A percentile compares a stretch with the other conserved stretches of the same genome.
Conservation (phyloP, 2,113 vertebrate genomes). For the Mus pahari region DNA sequence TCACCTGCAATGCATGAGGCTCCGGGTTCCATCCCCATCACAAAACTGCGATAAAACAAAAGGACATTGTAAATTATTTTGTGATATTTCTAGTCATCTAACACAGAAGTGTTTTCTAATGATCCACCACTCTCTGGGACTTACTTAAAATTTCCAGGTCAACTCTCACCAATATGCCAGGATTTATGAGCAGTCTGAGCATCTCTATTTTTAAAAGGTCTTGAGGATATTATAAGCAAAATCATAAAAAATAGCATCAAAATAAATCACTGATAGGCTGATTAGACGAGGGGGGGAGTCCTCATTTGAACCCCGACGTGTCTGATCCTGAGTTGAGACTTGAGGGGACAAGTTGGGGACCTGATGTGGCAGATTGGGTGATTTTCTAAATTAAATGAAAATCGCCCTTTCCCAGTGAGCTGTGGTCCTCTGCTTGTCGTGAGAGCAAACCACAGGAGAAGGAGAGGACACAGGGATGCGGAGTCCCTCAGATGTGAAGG, state of each 20-base stretch:
- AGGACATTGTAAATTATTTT: neutral
- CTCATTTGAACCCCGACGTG: neutral
- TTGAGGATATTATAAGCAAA: neutral
- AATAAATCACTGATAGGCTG: neutral
- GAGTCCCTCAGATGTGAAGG: neutral
- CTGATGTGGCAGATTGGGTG: neutral
- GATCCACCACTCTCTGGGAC: neutral
- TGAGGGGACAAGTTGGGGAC: neutral
- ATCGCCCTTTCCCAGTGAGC: neutral
- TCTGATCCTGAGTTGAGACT: neutral
- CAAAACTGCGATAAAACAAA: neutral
- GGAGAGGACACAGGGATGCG: neutral
- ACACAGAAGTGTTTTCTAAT: neutral
- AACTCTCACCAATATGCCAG: neutral
- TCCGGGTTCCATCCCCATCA: neutral
- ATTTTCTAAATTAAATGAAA: neutral
- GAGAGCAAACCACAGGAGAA: neutral
- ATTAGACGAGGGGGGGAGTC: neutral
- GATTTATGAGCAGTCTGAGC: neutral
- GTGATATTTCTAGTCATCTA: neutral
- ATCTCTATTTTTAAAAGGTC: constrained; percentile 14
- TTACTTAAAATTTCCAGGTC: neutral
- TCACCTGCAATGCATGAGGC: neutral
- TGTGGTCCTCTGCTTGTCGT: neutral
- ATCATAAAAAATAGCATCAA: neutral